Evolutionary conservation across 2,797 vertebrate genomes (phyloP).

Genomic region (Xiphophorus birchmanni): DNA sequence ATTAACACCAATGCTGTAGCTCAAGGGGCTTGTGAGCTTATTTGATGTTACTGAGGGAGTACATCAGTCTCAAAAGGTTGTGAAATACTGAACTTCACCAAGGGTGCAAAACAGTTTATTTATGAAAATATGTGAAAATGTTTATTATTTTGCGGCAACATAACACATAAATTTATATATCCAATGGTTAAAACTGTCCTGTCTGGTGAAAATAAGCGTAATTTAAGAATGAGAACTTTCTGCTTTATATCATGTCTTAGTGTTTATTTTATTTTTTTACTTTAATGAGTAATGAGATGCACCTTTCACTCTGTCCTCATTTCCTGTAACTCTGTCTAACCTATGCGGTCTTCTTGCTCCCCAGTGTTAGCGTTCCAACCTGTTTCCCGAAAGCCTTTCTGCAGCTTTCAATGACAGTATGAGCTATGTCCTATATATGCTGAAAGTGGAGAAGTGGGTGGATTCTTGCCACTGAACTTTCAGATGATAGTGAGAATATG

Average conservation of each 20-base stretch:
- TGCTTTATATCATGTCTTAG: not conserved
- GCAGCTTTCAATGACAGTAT: slow-evolving; percentile 62
- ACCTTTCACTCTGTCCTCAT: slow-evolving; percentile 48
- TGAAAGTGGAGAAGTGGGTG: slow-evolving; percentile 73
- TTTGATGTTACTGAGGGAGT: not conserved
- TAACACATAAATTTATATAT: slow-evolving; percentile 1
- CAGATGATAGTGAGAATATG: slow-evolving; percentile 64
- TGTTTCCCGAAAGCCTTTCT: slow-evolving; percentile 55
- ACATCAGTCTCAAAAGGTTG: not conserved
- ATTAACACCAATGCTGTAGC: not conserved
- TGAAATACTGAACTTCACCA: not conserved
- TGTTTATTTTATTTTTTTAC: slow-evolving; percentile 10
- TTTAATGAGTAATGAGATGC: slow-evolving; percentile 3
- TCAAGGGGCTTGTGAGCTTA: not conserved
- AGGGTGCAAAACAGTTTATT: not conserved
- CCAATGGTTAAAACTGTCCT: not conserved
- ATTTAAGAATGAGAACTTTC: not conserved
- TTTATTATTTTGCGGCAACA: not conserved
- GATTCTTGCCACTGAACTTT: slow-evolving; percentile 64
- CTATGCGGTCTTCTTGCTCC: slow-evolving; percentile 46
- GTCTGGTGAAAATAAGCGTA: not conserved
- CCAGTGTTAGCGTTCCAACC: slow-evolving; percentile 50
- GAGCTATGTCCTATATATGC: slow-evolving; percentile 67
- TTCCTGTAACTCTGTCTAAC: slow-evolving; percentile 31
- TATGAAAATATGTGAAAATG: slow-evolving; percentile 1